A percentile compares a stretch with the other conserved stretches of the same genome.
These are phyloP conservation scores for Hypsopygia costalis DNA, from an alignment of 2,888 invertebrate species.

Conservation along the genomic window DNA sequence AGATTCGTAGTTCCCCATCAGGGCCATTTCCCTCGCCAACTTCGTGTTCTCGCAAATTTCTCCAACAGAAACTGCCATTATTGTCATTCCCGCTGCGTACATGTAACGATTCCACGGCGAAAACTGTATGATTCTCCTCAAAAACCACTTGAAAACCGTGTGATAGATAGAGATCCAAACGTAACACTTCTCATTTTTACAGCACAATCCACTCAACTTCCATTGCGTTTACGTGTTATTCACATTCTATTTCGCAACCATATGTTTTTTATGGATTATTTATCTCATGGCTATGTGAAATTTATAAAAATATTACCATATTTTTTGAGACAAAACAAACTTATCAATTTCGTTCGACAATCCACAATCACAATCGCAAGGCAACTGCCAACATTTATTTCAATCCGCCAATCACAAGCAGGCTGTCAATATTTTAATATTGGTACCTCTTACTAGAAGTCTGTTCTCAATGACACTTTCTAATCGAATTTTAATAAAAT, in stretches of 20 bases:
- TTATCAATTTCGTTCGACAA: conserved; percentile 53
- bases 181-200: conserved; percentile 62
- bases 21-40: conserved; percentile 95
- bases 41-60: conserved; percentile 98
- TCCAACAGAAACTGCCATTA: conserved; percentile 93
- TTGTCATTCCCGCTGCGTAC: conserved; percentile 83
- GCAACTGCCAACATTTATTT: conserved; percentile 30
- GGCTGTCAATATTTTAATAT: conserved; percentile 8
- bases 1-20: conserved; percentile 97
- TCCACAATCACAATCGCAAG: conserved; percentile 41
- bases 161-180: conserved; percentile 45
- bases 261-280: conserved; percentile 32
- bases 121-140: conserved; percentile 43
- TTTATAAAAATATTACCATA: conserved; percentile 45
- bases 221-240: conserved; percentile 32
- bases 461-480: conserved; percentile 6
- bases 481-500: no score
- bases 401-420: conserved; percentile 29
- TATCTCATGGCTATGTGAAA: conserved; percentile 48
- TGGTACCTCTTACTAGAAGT: conserved; percentile 10
- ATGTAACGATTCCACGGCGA: conserved; percentile 60
- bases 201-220: conserved; percentile 35
- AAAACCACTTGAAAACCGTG: conserved; percentile 49
- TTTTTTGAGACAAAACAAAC: conserved; percentile 63
- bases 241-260: conserved; percentile 29